These are phyloP conservation scores for Sebastes diploproa DNA, from an alignment of 2,797 vertebrate species.

Conservation along the genomic window DNA sequence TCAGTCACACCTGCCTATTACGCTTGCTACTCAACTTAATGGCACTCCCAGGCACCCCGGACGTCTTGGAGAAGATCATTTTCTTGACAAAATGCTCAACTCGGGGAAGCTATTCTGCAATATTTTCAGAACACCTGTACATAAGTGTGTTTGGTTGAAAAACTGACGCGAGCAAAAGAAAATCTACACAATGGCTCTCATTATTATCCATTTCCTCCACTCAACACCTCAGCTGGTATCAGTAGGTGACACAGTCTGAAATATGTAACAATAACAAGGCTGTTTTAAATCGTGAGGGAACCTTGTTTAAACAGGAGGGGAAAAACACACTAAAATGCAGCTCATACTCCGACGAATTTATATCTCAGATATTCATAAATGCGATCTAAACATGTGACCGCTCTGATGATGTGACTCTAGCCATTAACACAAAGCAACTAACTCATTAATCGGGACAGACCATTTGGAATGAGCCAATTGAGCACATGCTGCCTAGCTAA, in stretches of 20 bases:
- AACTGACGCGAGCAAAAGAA: slow-evolving; percentile 24
- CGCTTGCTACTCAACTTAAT: slow-evolving; percentile 64
- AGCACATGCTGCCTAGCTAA: slow-evolving; percentile 68
- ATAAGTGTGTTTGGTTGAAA: slow-evolving; percentile 41
- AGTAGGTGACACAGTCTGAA: slow-evolving; percentile 36
- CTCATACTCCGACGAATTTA: not conserved
- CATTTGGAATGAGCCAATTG: slow-evolving; percentile 64
- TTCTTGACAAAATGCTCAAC: slow-evolving; percentile 70
- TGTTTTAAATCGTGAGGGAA: slow-evolving; percentile 12
- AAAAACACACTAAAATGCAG: not conserved
- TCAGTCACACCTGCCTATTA: slow-evolving; percentile 68
- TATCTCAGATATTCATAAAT: slow-evolving; percentile 6
- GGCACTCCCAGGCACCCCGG: slow-evolving; percentile 54
- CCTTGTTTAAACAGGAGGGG: not conserved
- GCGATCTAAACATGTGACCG: slow-evolving; percentile 41
- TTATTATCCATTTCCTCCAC: slow-evolving; percentile 57
- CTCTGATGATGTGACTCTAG: slow-evolving; percentile 16
- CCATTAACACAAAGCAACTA: slow-evolving; percentile 51
- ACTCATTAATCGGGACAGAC: slow-evolving; percentile 57
- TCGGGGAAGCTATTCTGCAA: slow-evolving; percentile 45
- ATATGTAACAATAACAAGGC: slow-evolving; percentile 16
- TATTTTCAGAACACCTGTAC: slow-evolving; percentile 54
- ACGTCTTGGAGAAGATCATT: slow-evolving; percentile 56
- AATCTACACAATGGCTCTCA: slow-evolving; percentile 38
- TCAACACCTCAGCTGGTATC: slow-evolving; percentile 31